Conservation (phyloP, 2,888 invertebrate genomes). For the Phyto melanocephala region DNA sequence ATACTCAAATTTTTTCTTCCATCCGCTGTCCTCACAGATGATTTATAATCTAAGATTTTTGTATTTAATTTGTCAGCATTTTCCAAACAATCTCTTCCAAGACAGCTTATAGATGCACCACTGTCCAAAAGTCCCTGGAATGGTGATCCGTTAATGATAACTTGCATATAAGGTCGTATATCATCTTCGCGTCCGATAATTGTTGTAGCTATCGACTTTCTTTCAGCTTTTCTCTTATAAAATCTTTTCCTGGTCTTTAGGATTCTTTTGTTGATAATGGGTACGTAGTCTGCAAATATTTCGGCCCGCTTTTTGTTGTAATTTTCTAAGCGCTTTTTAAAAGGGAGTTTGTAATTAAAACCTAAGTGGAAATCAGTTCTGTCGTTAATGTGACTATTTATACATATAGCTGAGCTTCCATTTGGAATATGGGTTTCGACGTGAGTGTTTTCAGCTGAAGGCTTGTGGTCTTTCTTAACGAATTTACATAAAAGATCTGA, state of each 20-base stretch:
- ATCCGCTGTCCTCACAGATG: background rate
- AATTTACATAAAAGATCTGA: no score
- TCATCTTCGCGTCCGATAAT: background rate
- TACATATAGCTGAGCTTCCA: no score
- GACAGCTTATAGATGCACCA: background rate
- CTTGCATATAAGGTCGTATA: background rate
- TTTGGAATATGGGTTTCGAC: no score
- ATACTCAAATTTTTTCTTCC: background rate
- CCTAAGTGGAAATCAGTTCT: background rate
- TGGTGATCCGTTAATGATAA: background rate
- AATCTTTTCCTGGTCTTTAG: background rate
- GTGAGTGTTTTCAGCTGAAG: no score
- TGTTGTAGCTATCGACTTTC: background rate
- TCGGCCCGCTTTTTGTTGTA: background rate
- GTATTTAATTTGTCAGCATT: background rate
- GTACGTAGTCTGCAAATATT: background rate
- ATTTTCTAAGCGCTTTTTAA: background rate
- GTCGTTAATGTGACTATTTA: no score
- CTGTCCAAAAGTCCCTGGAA: background rate
- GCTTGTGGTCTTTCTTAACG: no score
- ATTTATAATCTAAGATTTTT: background rate
- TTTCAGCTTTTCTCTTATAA: background rate
- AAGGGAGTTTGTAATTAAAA: background rate
- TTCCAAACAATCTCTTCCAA: slow-evolving; percentile 4
- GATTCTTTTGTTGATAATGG: background rate